Evolutionary conservation across 2,888 invertebrate species (phyloP), one percentile per base, ranked within the genome.

Genomic region (Adineta ricciae): DNA sequence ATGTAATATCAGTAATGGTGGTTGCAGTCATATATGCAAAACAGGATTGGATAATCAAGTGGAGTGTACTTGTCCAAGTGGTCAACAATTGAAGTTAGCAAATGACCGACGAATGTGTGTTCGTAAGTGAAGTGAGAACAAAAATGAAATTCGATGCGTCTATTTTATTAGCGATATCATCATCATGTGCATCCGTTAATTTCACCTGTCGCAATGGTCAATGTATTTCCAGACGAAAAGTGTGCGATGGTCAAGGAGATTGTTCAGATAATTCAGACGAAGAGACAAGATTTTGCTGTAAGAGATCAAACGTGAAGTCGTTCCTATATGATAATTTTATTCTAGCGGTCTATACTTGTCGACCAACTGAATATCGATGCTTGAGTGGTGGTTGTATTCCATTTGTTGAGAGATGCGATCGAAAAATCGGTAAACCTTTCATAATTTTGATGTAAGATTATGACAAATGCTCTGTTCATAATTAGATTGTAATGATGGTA

Each of bases 31-130:
- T 88, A 94, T 95, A 87, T 97, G 97, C 89, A 96, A 96, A 89
- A 96, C 96, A 0, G 95, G 94, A 0, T 93, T 94, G 0, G 94
- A 96, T 88, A 94, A 93, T 84, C 88, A 90, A 88, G 94, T 94
- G 0, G 96, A 97, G 89, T 99, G 98, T 86, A 83, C 88, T 9
- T 90, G 90, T 91, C 94, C 94, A 87, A 97, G 97, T 89, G 94
- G 94, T 94, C 16, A 94, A 87, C 41, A 87, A 88, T 9, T 87
- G 84, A 49, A 95, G 89, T 91, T 97, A 2, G 97, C 96, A 0
- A 96, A 97, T 89, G 96, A 96, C 88, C 95, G 95, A 0, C 93
- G 95, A 87, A 96, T 96, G 95, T 97, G 97, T 89, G 95, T 96
- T 0, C 41, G 78, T 78, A 78, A 41, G 78, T 78, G 93, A 95